Evolutionary conservation across 2,888 invertebrate genomes (phyloP), one percentile per base, ranked within the genome.

Genomic region (Erebia palarica): DNA sequence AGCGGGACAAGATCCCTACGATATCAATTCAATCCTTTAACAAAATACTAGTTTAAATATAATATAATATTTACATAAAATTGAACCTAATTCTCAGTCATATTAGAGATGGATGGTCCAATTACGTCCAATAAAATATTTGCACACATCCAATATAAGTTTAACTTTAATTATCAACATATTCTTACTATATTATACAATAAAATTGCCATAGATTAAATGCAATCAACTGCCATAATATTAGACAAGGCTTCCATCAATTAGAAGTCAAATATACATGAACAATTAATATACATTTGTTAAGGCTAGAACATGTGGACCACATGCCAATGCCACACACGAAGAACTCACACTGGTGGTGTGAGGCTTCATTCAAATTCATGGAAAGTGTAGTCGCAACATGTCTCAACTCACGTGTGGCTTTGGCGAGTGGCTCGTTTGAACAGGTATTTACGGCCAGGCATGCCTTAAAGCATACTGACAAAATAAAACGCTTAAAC

Each of bases 61-160:
- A 87, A 86, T 88, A 88, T 91, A 87, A 85, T 88, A 89, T 91
- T 87, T 91, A 91, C 90, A 91, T 77, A 84, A 81, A 86, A 88
- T 90, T 91, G 88, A 91, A 92, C 89, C 91, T 86, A 86, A 91
- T 89, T 91, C 89, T 91, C 91, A 92, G 91, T 91, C 90, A 89
- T 88, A 90, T 89, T 84, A 86, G 85, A 87, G 85, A 85, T 83
- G 84, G 80, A 79, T 83, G 74, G 74, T 77, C 72, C 67, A 61
- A 65, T 69, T 58, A 59, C 72, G 64, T 69, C 68, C 70, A 65
- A 63, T 72, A 61, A 47, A 44, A 67, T 68, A 72, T 73, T 69
- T 47, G 63, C 71, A 73, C 68, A 65, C 74, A 73, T 75, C 74
- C 74, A 72, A 70, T 71, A 71, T 73, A 70, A 70, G 67, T 18